phyloP scores from a whole-genome alignment of 2,888 invertebrate species.

The Plemyria rubiginata region DNA sequence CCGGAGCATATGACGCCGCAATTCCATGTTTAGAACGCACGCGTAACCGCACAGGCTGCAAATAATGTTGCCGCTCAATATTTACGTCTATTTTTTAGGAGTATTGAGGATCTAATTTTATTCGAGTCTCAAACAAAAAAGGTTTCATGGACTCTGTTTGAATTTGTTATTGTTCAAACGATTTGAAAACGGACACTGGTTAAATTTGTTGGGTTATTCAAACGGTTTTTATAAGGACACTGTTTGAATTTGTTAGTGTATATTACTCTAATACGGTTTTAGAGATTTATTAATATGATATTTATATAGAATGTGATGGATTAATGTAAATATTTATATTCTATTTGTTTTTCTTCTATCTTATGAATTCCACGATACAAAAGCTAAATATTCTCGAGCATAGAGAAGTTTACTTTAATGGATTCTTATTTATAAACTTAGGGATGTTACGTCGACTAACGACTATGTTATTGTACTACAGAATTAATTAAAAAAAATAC shows the following conservation, averaged over 20 bases:
- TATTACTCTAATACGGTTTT: too few relatives aligned
- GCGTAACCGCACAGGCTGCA: conserved; percentile 72
- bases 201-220: not conserved
- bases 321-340: too few relatives aligned
- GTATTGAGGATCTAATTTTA: not conserved
- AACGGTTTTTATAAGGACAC: not conserved
- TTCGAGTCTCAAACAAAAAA: not conserved
- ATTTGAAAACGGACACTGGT: not conserved
- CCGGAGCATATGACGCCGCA: conserved; percentile 77
- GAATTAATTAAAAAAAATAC: too few relatives aligned
- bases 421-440: too few relatives aligned
- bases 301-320: too few relatives aligned
- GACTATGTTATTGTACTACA: too few relatives aligned
- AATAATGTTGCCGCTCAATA: conserved; percentile 7
- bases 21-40: conserved; percentile 72
- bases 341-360: too few relatives aligned
- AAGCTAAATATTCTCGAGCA: too few relatives aligned
- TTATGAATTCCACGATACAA: too few relatives aligned
- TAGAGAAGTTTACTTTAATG: too few relatives aligned
- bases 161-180: not conserved
- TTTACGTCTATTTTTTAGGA: not conserved
- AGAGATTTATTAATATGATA: too few relatives aligned
- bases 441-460: too few relatives aligned
- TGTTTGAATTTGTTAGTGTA: not conserved
- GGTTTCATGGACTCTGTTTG: conserved; percentile 6